phyloP scores from a whole-genome alignment of 2,797 vertebrate genomes.

The Sternotherus odoratus region DNA sequence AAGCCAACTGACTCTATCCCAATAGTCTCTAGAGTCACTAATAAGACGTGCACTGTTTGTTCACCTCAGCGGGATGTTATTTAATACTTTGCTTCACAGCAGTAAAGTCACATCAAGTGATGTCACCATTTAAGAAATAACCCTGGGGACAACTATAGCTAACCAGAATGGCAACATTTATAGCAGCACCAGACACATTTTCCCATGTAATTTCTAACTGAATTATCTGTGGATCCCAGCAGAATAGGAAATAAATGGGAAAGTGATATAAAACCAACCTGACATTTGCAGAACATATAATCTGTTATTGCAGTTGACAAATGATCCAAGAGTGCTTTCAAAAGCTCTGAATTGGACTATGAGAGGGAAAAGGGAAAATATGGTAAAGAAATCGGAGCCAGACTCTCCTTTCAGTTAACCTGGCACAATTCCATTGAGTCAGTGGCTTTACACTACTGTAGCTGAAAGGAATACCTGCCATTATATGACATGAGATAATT shows the following conservation, averaged over 20 bases:
- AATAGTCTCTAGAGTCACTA: constrained; percentile 36
- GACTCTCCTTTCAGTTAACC: background rate
- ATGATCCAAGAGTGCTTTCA: background rate
- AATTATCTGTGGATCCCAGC: constrained; percentile 10
- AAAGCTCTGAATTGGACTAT: background rate
- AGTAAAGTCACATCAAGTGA: constrained; percentile 32
- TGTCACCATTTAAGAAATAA: constrained; percentile 51
- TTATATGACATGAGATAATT: background rate
- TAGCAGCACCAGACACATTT: background rate
- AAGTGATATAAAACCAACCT: background rate
- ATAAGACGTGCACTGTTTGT: constrained; percentile 39
- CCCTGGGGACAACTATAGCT: constrained; percentile 13
- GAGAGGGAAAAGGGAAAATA: constrained; percentile 15
- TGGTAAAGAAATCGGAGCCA: background rate
- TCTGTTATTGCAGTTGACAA: background rate
- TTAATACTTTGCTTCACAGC: constrained; percentile 46
- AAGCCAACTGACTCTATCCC: constrained; percentile 32
- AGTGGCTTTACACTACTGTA: background rate
- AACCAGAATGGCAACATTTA: constrained; percentile 7
- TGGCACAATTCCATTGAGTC: background rate
- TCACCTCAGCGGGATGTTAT: background rate
- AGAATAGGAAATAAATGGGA: constrained; percentile 38
- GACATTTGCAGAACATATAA: background rate
- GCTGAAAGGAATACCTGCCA: background rate
- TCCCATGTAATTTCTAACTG: constrained; percentile 37